phyloP scores from a whole-genome alignment of 1,140 invertebrate genomes.

The Monochamus saltuarius region DNA sequence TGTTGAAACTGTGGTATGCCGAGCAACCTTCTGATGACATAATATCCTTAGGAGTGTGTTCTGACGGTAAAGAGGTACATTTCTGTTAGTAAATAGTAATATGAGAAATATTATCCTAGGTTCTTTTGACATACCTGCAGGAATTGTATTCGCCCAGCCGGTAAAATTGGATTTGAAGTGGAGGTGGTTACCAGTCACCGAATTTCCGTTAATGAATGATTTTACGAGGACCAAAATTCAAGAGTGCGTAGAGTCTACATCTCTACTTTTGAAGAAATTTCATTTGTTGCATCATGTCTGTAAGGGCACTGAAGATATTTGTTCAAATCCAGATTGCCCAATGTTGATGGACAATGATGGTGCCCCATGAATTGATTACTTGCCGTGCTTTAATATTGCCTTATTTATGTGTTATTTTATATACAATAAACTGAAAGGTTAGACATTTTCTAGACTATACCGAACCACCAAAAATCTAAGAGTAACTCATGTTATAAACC shows the following conservation, averaged over 20 bases:
- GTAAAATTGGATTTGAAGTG: constrained; percentile 46
- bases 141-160: constrained; percentile 56
- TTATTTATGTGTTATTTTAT: too few species aligned
- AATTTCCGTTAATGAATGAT: constrained; percentile 44
- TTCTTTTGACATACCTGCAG: constrained; percentile 53
- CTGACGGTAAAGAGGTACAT: constrained; percentile 50
- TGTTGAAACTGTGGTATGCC: constrained; percentile 53
- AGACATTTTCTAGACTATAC: too few species aligned
- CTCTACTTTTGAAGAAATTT: neutral
- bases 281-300: neutral
- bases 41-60: constrained; percentile 53
- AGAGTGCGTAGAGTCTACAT: neutral
- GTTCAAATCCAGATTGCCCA: neutral
- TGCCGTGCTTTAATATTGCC: too few species aligned
- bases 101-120: constrained; percentile 40
- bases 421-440: too few species aligned
- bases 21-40: constrained; percentile 46
- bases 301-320: neutral
- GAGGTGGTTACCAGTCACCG: constrained; percentile 50
- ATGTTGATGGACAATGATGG: neutral
- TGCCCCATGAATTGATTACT: neutral
- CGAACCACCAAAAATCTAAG: too few species aligned
- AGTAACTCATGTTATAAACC: too few species aligned
- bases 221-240: constrained; percentile 20
- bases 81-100: too few species aligned